phyloP scores from a whole-genome alignment of 2,888 invertebrate species.

The Polymixis lichenea region DNA sequence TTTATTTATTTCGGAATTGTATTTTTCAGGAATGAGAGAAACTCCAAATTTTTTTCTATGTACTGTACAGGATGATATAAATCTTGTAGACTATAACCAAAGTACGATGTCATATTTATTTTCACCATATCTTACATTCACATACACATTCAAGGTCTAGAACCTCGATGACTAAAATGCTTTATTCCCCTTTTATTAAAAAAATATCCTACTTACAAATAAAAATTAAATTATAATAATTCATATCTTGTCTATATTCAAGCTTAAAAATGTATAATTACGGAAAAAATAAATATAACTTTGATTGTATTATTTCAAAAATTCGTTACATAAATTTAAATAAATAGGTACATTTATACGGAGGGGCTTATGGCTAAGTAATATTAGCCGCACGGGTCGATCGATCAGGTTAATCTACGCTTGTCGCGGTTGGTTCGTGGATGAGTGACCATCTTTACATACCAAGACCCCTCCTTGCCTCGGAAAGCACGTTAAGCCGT shows the following conservation, averaged over 20 bases:
- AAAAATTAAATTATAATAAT: background rate
- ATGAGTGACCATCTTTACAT: no score
- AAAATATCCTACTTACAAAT: background rate
- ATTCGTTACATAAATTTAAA: slow-evolving; percentile 6
- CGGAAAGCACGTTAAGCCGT: no score
- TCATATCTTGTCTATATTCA: background rate
- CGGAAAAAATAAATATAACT: background rate
- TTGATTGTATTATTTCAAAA: slow-evolving; percentile 25
- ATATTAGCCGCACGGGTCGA: no score
- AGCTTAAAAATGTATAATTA: background rate
- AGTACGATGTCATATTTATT: background rate
- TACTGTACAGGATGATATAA: background rate
- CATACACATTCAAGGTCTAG: background rate
- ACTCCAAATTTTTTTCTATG: background rate
- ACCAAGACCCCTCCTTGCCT: no score
- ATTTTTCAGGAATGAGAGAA: background rate
- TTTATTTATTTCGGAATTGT: background rate
- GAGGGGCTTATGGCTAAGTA: no score
- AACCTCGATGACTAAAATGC: background rate
- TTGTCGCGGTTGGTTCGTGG: no score
- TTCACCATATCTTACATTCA: background rate
- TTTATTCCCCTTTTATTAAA: background rate
- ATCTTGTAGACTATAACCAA: background rate
- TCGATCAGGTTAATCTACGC: no score
- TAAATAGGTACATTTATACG: slow-evolving; percentile 11